Conservation (phyloP, 2,888 invertebrate species). For the Eulithis prunata region DNA sequence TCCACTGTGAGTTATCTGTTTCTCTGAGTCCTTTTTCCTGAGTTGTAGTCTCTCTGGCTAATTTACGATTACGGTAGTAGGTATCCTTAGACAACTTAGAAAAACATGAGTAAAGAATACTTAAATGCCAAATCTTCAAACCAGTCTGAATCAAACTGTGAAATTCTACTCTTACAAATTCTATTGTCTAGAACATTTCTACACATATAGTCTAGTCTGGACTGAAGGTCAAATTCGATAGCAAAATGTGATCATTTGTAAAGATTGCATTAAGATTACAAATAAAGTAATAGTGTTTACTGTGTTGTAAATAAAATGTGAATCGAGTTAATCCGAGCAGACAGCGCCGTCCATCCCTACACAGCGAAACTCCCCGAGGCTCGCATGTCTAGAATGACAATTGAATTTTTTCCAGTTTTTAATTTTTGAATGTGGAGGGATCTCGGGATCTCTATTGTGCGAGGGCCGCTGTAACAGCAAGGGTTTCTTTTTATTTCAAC, state of each 20-base stretch:
- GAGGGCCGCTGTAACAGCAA: constrained; percentile 20
- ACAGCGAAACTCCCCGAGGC: constrained; percentile 32
- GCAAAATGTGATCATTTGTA: too few relatives aligned
- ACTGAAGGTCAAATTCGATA: too few relatives aligned
- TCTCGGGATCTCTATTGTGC: constrained; percentile 34
- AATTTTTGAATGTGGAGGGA: constrained; percentile 46
- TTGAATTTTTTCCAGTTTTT: constrained; percentile 50
- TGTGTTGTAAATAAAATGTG: background rate
- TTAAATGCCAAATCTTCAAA: too few relatives aligned
- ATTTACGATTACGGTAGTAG: background rate
- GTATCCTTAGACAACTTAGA: too few relatives aligned
- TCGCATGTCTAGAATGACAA: constrained; percentile 52
- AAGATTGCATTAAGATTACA: too few relatives aligned
- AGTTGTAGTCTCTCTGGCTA: background rate
- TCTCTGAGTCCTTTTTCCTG: background rate
- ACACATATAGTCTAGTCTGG: too few relatives aligned
- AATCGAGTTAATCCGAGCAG: background rate
- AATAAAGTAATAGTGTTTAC: too few relatives aligned
- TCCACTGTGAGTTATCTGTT: background rate
- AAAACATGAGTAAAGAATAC: too few relatives aligned
- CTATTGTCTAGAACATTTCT: too few relatives aligned
- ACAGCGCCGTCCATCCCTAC: constrained; percentile 7
- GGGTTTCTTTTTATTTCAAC: constrained; percentile 25
- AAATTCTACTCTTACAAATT: too few relatives aligned
- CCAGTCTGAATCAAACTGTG: too few relatives aligned